phyloP scores from a whole-genome alignment of 2,888 invertebrate genomes.

The Tetragnatha montana region DNA sequence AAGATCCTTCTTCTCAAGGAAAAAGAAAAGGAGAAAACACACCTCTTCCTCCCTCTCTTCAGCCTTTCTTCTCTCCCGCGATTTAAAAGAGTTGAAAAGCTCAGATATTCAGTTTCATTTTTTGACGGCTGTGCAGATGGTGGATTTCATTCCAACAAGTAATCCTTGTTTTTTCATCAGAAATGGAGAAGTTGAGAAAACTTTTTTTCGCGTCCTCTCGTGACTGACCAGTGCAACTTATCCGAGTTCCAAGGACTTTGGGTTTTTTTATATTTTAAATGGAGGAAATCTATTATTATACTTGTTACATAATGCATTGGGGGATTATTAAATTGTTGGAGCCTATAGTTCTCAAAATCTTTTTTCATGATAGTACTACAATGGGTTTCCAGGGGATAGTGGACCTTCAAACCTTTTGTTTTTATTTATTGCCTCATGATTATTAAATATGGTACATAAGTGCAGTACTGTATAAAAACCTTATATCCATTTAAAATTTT shows the following conservation, averaged over 20 bases:
- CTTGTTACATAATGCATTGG: too few relatives aligned
- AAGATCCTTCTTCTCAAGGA: slow-evolving; percentile 53
- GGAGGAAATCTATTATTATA: too few relatives aligned
- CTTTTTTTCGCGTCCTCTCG: slow-evolving; percentile 20
- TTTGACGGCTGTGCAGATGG: slow-evolving; percentile 66
- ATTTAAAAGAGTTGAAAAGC: slow-evolving; percentile 67
- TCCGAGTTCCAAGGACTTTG: background rate
- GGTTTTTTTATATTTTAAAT: too few relatives aligned
- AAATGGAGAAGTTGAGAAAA: slow-evolving; percentile 33
- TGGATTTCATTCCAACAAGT: slow-evolving; percentile 58
- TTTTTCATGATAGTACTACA: too few relatives aligned
- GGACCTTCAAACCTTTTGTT: too few relatives aligned
- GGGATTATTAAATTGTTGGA: too few relatives aligned
- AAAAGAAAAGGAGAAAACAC: slow-evolving; percentile 2
- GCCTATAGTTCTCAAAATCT: too few relatives aligned
- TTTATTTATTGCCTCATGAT: too few relatives aligned
- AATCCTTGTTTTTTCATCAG: slow-evolving; percentile 51
- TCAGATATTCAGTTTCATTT: slow-evolving; percentile 68
- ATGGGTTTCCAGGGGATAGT: too few relatives aligned
- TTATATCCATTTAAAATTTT: too few relatives aligned
- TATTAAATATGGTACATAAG: too few relatives aligned
- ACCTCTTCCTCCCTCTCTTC: background rate
- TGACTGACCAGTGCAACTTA: background rate
- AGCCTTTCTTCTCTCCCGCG: slow-evolving; percentile 49
- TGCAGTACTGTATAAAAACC: too few relatives aligned